Conservation (phyloP, 1,140 invertebrate species). For the Lucilia sericata region DNA sequence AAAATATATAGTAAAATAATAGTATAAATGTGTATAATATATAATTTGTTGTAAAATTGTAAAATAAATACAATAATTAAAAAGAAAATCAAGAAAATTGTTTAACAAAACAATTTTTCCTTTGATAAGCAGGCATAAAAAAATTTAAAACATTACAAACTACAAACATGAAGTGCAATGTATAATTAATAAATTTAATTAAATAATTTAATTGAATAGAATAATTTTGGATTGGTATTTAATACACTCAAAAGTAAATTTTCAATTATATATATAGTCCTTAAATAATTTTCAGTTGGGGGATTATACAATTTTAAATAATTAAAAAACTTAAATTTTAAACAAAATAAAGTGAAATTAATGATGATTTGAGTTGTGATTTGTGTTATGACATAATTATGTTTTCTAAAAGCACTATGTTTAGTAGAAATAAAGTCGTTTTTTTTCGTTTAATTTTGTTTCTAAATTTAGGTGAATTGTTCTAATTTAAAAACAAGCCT, state of each 20-base stretch:
- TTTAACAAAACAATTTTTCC: background rate
- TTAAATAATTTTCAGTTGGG: too few relatives aligned
- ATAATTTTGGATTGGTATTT: background rate
- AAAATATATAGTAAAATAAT: background rate
- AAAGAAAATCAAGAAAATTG: background rate
- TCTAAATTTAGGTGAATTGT: constrained; percentile 35
- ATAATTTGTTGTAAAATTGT: background rate
- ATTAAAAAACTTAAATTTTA: background rate
- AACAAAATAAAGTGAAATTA: background rate
- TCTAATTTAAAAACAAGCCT: constrained; percentile 45
- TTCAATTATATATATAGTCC: too few relatives aligned
- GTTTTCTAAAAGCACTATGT: background rate
- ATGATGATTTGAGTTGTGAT: too few relatives aligned
- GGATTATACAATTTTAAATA: background rate
- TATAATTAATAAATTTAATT: background rate
- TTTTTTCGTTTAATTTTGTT: constrained; percentile 21
- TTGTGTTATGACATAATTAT: background rate
- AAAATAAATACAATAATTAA: constrained; percentile 28
- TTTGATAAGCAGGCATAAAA: background rate
- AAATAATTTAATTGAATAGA: too few relatives aligned
- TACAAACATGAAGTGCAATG: background rate
- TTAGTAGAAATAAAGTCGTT: background rate
- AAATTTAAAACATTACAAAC: background rate
- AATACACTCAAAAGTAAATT: background rate
- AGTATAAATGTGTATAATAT: background rate